Evolutionary conservation across 2,797 vertebrate species (phyloP), one percentile per base, ranked within the genome.

Genomic region (Chelon auratus): DNA sequence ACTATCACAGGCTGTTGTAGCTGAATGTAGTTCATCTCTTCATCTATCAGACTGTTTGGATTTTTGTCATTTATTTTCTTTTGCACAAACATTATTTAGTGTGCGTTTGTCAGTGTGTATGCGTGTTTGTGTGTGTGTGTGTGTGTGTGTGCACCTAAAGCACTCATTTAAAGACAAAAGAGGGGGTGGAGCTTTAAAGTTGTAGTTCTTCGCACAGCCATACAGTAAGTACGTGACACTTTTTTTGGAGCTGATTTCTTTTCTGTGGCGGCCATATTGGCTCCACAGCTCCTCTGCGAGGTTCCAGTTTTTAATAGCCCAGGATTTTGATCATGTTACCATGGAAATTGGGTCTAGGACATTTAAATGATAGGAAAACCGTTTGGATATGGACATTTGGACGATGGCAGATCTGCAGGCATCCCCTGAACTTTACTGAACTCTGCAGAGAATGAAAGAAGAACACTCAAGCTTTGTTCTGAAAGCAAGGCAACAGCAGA

Each of bases 1-100:
- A 98, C 97, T 96, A 97, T 97, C 95, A 95, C 95, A 95, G 94
- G 91, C 95, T 96, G 80, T 92, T 94, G 89, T 95, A 93, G 95
- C 93, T 94, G 93, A 94, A 93, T 92, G 90, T 94, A 94, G 93
- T 89, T 89, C 77, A 80, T 93, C 91, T 94, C 71, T 87, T 87
- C 81, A 86, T 88, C 66, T 75, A 57, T 88, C 77, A 79, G 78
- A 81, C 76, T 66, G 83, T 76, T 94, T 93, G 93, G 94, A 94
- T 91, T 59, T 86, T 89, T 93, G 87, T 91, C 93, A 89, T 94
- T 93, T 89, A 87, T 76, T 91, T 85, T 88, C 89, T 92, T 22
- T 93, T 91, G 91, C 93, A 95, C 94, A 89, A 93, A 92, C 93
- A 92, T 90, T 80, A 56, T 79, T 69, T 45, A 45, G 58, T 62